Base-by-base conservation (phyloP, 2,888 invertebrate species). In the Epiblema foenella region DNA sequence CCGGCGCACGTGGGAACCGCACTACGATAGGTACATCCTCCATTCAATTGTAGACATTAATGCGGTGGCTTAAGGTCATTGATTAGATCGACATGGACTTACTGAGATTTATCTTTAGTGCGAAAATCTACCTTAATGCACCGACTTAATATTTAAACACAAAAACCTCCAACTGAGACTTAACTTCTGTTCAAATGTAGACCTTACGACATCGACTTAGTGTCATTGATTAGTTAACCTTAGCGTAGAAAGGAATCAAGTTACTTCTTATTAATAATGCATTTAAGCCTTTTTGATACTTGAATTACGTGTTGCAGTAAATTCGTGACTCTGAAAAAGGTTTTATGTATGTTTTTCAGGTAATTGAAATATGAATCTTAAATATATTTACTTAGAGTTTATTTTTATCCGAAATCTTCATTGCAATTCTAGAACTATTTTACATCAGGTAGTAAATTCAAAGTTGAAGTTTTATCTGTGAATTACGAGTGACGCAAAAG, bases 1-100 rank as follows among this genome's bases (percentile, higher is more conserved):
- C 52, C 37, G 15, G 52, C 54, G 51, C 69, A 54, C 59, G 70
- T 70, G 69, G 65, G 69, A 69, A 69, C 20, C 18, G 39, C 60
- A 39, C 15, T 10, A 8, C 20, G 18, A 18, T 20, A n/a, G n/a
- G n/a, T n/a, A 4, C 39, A 7, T 20, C 37, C 4, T 39, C 20
- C 12, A 8, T 17, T 63, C 63, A 8, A 63, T 52, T n/a, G n/a
- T 54, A 20, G 18, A 54, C 64, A n/a, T 52, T 64, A 64, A 5
- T 24, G 39, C 18, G 0, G 7, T 12, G 39, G 11, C 0, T 24
- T 64, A 54, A 64, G 10, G 46, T 29, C 42, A 29, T 15, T 11
- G 1, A 29, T 9, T 33, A 33, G 5, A 33, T 4, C 46, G 60
- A 29, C 17, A n/a, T 4, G 2, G 24, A 46, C 15, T 56, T 9